Percentiles rank a stretch among this genome's conserved stretches.
These are phyloP conservation scores for Orestias chungarensis DNA, from an alignment of 2,797 vertebrate genomes.

Conservation along the genomic window DNA sequence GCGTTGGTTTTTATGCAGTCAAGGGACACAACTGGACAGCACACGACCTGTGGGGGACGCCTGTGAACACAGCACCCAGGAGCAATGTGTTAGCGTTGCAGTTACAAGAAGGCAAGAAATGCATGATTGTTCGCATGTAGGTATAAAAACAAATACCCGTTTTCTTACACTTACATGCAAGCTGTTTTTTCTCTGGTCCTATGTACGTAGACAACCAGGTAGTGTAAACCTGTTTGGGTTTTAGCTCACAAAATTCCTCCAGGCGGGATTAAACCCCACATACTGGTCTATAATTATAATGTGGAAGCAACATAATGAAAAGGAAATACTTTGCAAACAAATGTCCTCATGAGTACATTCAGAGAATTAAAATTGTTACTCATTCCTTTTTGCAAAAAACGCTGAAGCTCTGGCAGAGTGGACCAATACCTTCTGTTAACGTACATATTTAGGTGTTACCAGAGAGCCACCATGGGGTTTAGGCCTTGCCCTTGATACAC, in stretches of 20 bases:
- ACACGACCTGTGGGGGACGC: not conserved
- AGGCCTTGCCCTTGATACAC: no score
- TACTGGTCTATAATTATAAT: not conserved
- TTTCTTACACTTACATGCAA: not conserved
- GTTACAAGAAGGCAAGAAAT: not conserved
- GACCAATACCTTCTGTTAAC: not conserved
- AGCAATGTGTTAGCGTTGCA: not conserved
- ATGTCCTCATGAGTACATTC: no score
- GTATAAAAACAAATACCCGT: constrained; percentile 1
- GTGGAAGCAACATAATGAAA: not conserved
- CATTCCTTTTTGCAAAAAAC: not conserved
- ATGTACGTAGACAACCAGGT: constrained; percentile 19
- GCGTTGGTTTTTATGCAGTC: constrained; percentile 9
- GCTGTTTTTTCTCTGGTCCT: constrained; percentile 12
- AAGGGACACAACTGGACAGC: not conserved
- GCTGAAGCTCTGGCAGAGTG: not conserved
- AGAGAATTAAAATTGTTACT: not conserved
- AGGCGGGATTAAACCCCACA: constrained; percentile 6
- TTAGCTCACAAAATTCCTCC: constrained; percentile 15
- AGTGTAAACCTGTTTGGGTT: constrained; percentile 1
- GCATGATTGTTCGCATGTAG: no score
- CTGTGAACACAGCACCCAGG: not conserved
- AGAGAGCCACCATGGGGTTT: no score
- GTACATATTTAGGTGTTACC: not conserved
- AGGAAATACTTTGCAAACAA: no score